phyloP scores from a whole-genome alignment of 2,113 vertebrate species.

The Carollia perspicillata region DNA sequence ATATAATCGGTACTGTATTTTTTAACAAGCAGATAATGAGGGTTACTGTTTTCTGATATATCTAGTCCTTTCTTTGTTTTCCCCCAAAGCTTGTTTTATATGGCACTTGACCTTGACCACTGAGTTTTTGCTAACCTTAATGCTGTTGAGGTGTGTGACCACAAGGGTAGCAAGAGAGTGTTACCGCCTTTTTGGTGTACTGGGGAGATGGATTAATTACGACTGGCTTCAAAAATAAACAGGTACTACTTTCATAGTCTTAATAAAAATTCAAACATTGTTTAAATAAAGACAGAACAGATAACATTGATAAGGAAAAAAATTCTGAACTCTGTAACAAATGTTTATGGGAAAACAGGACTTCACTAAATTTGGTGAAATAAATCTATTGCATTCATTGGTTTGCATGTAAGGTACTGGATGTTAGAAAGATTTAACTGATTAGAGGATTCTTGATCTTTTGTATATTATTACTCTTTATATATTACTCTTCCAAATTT shows the following conservation, averaged over 20 bases:
- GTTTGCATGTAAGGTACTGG: neutral
- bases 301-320: constrained; percentile 12
- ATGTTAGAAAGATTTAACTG: constrained; percentile 17
- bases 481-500: too few relatives aligned
- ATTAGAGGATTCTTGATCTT: constrained; percentile 4
- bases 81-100: neutral
- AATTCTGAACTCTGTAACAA: neutral
- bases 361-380: neutral
- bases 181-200: neutral
- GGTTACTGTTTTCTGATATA: neutral
- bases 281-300: constrained; percentile 1
- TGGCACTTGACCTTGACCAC: neutral
- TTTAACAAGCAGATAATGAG: neutral
- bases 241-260: neutral
- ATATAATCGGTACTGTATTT: neutral
- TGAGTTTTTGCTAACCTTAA: neutral
- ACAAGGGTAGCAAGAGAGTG: neutral
- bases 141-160: neutral
- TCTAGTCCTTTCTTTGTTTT: neutral
- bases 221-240: neutral
- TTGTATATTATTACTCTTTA: neutral
- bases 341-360: neutral
- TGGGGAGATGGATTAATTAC: neutral
- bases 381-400: neutral
- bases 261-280: neutral